phyloP scores from a whole-genome alignment of 2,888 invertebrate genomes.

The Lepidonotus clava region DNA sequence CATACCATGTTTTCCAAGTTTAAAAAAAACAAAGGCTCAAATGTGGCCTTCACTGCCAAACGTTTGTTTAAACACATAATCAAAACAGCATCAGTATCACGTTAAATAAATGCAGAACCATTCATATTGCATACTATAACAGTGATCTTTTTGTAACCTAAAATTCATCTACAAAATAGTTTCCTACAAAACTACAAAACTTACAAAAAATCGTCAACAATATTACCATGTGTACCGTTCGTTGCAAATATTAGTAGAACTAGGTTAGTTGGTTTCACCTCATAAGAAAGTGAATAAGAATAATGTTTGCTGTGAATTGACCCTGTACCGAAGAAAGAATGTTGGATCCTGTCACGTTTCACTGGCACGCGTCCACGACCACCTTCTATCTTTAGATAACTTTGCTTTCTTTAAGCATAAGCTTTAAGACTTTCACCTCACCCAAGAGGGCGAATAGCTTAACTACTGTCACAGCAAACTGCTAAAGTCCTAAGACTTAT shows the following conservation, averaged over 20 bases:
- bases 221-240: conserved; percentile 49
- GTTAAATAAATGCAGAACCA: conserved; percentile 29
- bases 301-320: conserved; percentile 23
- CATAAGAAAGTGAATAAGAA: conserved; percentile 29
- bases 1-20: conserved; percentile 42
- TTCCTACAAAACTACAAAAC: conserved; percentile 46
- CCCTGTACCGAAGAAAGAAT: conserved; percentile 39
- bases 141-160: conserved; percentile 33
- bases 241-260: conserved; percentile 42
- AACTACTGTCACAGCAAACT: conserved; percentile 11
- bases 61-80: conserved; percentile 29
- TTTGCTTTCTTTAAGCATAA: not conserved
- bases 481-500: not conserved
- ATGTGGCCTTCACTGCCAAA: conserved; percentile 22
- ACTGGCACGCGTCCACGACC: not conserved
- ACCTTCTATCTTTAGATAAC: not conserved
- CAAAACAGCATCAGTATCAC: conserved; percentile 41
- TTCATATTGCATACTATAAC: conserved; percentile 43
- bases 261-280: conserved; percentile 14
- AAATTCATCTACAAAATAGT: conserved; percentile 28
- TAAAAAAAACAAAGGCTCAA: not conserved
- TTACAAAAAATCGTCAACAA: conserved; percentile 41
- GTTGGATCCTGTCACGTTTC: not conserved
- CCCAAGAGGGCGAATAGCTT: not conserved
- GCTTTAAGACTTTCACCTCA: not conserved